Base-by-base conservation (phyloP, 2,888 invertebrate species). In the Ischnura elegans region DNA sequence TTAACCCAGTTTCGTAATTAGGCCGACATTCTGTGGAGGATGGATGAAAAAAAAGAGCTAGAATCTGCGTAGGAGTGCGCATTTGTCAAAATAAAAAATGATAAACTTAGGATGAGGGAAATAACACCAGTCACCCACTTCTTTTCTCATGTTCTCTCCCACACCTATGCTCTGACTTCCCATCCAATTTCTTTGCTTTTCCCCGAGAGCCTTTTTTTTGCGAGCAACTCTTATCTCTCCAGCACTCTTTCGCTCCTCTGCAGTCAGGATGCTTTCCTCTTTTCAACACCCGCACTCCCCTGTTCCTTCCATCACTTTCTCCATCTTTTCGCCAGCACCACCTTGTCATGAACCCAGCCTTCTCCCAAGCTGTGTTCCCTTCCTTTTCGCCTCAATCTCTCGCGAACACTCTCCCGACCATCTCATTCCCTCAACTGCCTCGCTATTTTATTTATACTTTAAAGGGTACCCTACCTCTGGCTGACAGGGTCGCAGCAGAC, bases 151-250 rank as follows among this genome's bases (percentile, higher is more conserved):
- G n/a, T 76, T 76, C 76, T 61, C 8, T 25, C 61, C n/a, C 76
- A 36, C 4, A n/a, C n/a, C n/a, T n/a, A n/a, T n/a, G n/a, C n/a
- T 16, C 36, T 0, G 29, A 36, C 3, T 76, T 36, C 66, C 36
- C 76, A 76, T 76, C 76, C 76, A 36, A 76, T 76, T 76, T 36
- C 29, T 76, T n/a, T n/a, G n/a, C 36, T 76, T 36, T 76, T 76
- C 10, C 16, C 76, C 76, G 6, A 8, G 51, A 51, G 51, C 5
- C 13, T 51, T 19, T 51, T 19, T 51, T 51, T 8, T 19, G 51
- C 51, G 51, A 51, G 8, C 13, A 51, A 2, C 51, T 16, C 36
- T 76, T 36, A 36, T 36, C 76, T 36, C 29, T 13, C 36, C 36
- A 0, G 13, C 36, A 2, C 19, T n/a, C 25, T 13, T 61, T 61